phyloP scores from a whole-genome alignment of 2,888 invertebrate species.

The Catotricha subobsoleta region DNA sequence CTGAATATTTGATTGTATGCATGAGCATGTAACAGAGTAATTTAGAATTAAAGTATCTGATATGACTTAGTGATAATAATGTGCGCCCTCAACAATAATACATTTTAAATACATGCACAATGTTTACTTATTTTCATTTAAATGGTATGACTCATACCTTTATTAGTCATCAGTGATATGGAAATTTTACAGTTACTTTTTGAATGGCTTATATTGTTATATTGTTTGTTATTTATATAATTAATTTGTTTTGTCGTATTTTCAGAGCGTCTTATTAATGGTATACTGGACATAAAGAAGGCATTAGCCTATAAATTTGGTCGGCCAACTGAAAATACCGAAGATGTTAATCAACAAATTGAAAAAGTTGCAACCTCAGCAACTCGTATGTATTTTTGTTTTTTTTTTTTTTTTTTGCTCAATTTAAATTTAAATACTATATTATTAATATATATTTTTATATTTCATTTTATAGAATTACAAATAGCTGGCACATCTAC shows the following conservation, averaged over 20 bases:
- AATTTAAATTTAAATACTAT: conserved; percentile 2
- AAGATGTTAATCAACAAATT: conserved; percentile 51
- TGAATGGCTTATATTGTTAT: not conserved
- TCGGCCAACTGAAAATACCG: conserved; percentile 31
- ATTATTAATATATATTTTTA: not conserved
- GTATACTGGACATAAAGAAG: conserved; percentile 61
- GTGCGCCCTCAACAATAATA: too few relatives aligned
- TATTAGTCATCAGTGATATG: too few relatives aligned
- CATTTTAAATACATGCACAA: too few relatives aligned
- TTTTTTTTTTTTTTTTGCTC: not conserved
- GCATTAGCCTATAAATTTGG: conserved; percentile 43
- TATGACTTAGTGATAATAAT: too few relatives aligned
- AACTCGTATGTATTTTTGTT: conserved; percentile 41
- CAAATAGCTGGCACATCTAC: conserved; percentile 83
- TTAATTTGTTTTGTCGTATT: conserved; percentile 15
- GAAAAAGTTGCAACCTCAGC: conserved; percentile 49
- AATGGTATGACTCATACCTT: too few relatives aligned
- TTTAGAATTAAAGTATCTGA: too few relatives aligned
- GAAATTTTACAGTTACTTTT: too few relatives aligned
- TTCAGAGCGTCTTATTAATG: conserved; percentile 59
- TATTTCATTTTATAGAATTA: conserved; percentile 37
- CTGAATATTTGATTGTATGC: too few relatives aligned
- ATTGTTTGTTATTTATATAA: not conserved
- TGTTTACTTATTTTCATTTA: too few relatives aligned
- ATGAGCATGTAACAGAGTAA: too few relatives aligned